Evolutionary conservation across 1,140 invertebrate genomes (phyloP), one percentile per base, ranked within the genome.

Genomic region (Ylistrum balloti): DNA sequence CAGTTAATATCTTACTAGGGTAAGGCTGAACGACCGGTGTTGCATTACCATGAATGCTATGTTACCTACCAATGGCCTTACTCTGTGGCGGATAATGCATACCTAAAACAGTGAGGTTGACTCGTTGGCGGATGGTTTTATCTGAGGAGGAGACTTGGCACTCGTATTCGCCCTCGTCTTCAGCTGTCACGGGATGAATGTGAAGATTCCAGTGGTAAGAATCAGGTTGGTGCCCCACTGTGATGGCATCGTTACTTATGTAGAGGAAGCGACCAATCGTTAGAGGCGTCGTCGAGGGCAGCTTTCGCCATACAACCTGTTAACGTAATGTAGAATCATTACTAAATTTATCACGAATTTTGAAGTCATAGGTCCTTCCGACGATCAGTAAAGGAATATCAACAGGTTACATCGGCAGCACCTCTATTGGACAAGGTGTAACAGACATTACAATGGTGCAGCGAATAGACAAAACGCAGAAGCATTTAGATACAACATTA

Each of bases 221-320:
- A 20, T 86, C 87, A 20, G 33, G 33, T 35, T 88, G 33, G 85
- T 90, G 87, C 3, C 87, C 91, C 74, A 92, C 87, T 34, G 87
- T 85, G n/a, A 92, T 56, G 33, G 48, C 35, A n/a, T 88, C 86
- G 88, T 92, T 88, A 35, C 89, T 90, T 11, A 89, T 85, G 35
- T 56, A 91, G 7, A 89, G 41, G 45, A 86, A 92, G 33, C 32
- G 28, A 38, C 88, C 90, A 20, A 90, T 86, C 41, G 91, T 91
- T 15, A 91, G 45, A 17, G 91, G 88, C 34, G 88, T 45, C 34
- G 88, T 89, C 32, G 88, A 48, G 9, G 89, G 87, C 15, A 88
- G 33, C 15, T 90, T 88, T 22, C 91, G 48, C 91, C 91, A 92
- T 86, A 92, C 88, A 20, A 92, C 89, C 91, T 92, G 85, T 10